These are phyloP conservation scores for Phyllostomus hastatus DNA, from an alignment of 2,113 vertebrate species.

Conservation along the genomic window DNA sequence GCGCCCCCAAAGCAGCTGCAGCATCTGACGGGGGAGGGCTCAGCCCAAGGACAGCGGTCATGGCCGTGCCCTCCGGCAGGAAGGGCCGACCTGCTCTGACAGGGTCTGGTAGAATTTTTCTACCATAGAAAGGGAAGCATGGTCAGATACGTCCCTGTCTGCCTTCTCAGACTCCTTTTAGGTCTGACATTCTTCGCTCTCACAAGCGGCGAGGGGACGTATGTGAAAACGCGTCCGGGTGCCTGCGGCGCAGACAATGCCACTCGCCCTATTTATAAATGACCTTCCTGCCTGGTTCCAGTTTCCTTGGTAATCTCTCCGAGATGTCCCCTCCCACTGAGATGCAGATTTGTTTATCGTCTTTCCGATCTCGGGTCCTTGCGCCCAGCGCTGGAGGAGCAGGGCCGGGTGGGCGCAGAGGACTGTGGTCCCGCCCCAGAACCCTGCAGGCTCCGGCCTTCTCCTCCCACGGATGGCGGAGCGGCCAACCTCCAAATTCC, in stretches of 20 bases:
- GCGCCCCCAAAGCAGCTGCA: too few relatives aligned
- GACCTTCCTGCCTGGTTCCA: not conserved
- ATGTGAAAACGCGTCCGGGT: not conserved
- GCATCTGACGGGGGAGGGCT: not conserved
- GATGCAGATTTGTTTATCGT: accelerated
- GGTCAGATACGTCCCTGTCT: not conserved
- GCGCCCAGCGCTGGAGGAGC: accelerated
- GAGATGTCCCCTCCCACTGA: not conserved
- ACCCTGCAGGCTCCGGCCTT: not conserved
- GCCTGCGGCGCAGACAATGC: not conserved
- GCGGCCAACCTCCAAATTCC: not conserved
- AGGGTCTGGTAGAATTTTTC: not conserved
- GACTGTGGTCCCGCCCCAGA: accelerated
- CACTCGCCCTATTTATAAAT: not conserved
- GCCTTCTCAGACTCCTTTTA: not conserved
- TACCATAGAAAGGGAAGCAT: not conserved
- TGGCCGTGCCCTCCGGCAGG: accelerated
- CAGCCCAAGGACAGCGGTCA: not conserved
- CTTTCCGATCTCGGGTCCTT: not conserved
- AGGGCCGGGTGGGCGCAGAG: not conserved
- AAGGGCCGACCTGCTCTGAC: not conserved
- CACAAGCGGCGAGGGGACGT: not conserved
- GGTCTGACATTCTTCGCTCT: not conserved
- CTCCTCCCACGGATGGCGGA: not conserved
- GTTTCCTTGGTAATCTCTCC: not conserved